Conservation (phyloP, 2,888 invertebrate species). For the Drymonia ruficornis region DNA sequence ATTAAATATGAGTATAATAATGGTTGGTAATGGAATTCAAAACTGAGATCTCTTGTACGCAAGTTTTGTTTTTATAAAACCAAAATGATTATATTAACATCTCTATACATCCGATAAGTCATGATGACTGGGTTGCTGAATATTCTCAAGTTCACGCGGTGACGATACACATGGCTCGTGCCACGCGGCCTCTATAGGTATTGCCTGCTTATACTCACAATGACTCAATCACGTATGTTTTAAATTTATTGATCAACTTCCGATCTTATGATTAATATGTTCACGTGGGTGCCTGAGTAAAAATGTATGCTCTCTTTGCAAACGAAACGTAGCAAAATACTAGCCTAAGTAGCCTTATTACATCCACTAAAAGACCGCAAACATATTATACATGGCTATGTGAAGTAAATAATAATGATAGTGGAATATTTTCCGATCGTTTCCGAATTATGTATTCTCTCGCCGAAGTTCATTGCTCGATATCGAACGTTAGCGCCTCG, state of each 20-base stretch:
- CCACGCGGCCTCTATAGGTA: slow-evolving; percentile 13
- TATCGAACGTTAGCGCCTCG: slow-evolving; percentile 54
- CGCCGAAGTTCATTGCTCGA: slow-evolving; percentile 67
- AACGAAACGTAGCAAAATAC: no score
- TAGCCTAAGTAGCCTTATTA: no score
- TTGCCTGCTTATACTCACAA: slow-evolving; percentile 13
- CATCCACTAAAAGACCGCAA: not conserved
- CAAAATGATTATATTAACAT: not conserved
- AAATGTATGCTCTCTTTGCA: no score
- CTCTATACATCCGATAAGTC: not conserved
- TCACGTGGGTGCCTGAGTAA: slow-evolving; percentile 7
- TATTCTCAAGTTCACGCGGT: slow-evolving; percentile 24
- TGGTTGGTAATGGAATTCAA: no score
- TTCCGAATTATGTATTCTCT: slow-evolving; percentile 27
- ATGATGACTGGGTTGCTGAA: not conserved
- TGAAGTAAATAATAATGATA: not conserved
- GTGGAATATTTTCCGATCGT: slow-evolving; percentile 9
- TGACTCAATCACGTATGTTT: slow-evolving; percentile 24
- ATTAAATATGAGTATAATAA: no score
- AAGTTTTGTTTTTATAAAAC: no score
- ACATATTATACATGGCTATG: not conserved
- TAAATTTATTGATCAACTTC: slow-evolving; percentile 26
- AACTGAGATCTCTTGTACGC: no score
- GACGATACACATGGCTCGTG: slow-evolving; percentile 31
- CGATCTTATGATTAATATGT: slow-evolving; percentile 27